Percentiles rank a stretch among this genome's conserved stretches.
Conservation (phyloP, 2,797 vertebrate genomes). For the Ciconia nigra region DNA sequence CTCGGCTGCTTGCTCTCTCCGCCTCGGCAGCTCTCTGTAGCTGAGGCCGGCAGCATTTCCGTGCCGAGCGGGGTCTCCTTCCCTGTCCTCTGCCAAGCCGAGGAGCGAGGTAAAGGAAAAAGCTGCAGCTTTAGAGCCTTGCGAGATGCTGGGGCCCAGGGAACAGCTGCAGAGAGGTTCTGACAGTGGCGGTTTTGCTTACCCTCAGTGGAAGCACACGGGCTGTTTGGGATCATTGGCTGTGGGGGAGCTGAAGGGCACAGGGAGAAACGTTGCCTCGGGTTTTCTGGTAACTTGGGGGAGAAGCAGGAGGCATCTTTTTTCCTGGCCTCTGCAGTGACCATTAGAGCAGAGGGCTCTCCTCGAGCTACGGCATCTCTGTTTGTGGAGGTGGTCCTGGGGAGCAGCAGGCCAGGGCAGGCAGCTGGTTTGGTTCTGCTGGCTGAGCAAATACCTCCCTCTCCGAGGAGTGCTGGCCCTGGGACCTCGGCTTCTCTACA, state of each 20-base stretch:
- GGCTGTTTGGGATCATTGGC: not conserved
- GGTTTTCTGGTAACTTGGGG: not conserved
- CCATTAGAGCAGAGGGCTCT: not conserved
- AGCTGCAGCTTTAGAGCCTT: not conserved
- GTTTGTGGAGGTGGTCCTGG: not conserved
- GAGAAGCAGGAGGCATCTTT: not conserved
- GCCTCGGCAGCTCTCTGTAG: not conserved
- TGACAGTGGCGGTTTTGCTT: not conserved
- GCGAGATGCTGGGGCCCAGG: not conserved
- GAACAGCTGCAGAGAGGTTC: not conserved
- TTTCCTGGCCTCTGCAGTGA: not conserved
- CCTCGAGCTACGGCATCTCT: not conserved
- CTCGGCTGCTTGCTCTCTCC: not conserved
- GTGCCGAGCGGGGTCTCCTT: not conserved
- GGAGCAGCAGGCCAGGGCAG: not conserved
- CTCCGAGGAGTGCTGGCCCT: accelerated
- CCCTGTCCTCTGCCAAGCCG: not conserved
- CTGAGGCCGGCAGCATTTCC: not conserved
- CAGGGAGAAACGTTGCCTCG: not conserved
- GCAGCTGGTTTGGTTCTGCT: not conserved
- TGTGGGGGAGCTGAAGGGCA: not conserved
- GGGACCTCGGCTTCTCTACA: not conserved
- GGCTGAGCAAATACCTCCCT: not conserved
- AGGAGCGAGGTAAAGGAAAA: not conserved
- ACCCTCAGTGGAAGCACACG: accelerated